A percentile compares a stretch with the other conserved stretches of the same genome.
Evolutionary conservation across 1,140 invertebrate species (phyloP).

Genomic region (Orussus abietinus): DNA sequence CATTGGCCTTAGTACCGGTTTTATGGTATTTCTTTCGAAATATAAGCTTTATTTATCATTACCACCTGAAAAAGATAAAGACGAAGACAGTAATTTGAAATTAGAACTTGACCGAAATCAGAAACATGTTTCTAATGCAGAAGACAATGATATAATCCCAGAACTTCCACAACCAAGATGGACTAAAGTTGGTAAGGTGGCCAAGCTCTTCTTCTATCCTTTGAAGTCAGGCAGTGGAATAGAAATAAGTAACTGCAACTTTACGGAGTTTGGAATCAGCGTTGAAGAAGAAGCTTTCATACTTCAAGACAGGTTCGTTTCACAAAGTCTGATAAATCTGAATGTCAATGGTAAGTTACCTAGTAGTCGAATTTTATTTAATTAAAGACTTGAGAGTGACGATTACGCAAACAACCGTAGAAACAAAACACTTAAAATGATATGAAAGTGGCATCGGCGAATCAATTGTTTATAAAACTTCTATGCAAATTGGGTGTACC

Average conservation of each 20-base stretch:
- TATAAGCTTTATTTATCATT: too few species aligned
- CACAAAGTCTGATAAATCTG: not conserved
- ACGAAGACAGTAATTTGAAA: too few species aligned
- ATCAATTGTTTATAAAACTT: conserved; percentile 8
- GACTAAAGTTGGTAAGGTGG: conserved; percentile 35
- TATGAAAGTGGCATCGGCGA: too few species aligned
- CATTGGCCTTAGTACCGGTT: too few species aligned
- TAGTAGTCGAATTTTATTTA: not conserved
- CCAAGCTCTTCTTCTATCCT: conserved; percentile 41
- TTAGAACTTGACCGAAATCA: too few species aligned
- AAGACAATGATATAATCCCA: conserved; percentile 3
- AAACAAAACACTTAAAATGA: not conserved
- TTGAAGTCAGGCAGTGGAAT: conserved; percentile 42
- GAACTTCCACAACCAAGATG: conserved; percentile 27
- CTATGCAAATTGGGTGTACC: not conserved
- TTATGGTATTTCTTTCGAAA: too few species aligned
- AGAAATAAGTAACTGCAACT: conserved; percentile 28
- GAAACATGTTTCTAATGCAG: too few species aligned
- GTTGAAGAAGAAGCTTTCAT: conserved; percentile 19
- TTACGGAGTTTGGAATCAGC: conserved; percentile 37
- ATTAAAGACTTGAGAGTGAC: not conserved
- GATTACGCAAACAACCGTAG: not conserved
- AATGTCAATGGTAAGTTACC: not conserved
- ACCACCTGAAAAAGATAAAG: too few species aligned
- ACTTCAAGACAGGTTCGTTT: conserved; percentile 33